Evolutionary conservation across 2,888 invertebrate species (phyloP).

Genomic region (Rhodophaea formosa): DNA sequence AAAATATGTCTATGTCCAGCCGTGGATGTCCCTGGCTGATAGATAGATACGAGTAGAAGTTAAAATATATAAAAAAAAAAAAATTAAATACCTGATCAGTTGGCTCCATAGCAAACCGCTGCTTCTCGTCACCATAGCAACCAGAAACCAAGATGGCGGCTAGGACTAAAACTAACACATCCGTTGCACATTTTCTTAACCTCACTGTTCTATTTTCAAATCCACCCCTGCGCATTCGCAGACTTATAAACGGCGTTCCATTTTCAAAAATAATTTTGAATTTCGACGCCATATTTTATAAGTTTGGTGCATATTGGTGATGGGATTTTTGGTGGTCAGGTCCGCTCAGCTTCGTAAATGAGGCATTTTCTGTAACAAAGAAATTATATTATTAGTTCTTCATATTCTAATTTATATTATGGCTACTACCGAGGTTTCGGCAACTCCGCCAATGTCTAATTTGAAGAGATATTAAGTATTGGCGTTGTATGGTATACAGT

Average conservation of each 20-base stretch:
- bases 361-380: conserved; percentile 53
- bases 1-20: too few relatives aligned
- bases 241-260: conserved; percentile 52
- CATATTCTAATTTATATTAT: too few relatives aligned
- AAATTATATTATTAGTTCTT: conserved; percentile 14
- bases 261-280: conserved; percentile 51
- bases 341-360: conserved; percentile 34
- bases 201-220: conserved; percentile 63
- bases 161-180: conserved; percentile 57
- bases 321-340: conserved; percentile 38
- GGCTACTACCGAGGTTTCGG: too few relatives aligned
- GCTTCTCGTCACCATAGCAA: conserved; percentile 79
- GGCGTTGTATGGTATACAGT: too few relatives aligned
- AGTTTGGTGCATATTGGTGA: conserved; percentile 64
- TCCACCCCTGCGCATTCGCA: conserved; percentile 55
- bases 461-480: too few relatives aligned
- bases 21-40: too few relatives aligned
- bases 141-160: conserved; percentile 50
- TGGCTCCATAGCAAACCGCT: conserved; percentile 95
- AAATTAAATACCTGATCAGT: conserved; percentile 83
- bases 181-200: conserved; percentile 45
- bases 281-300: conserved; percentile 63
- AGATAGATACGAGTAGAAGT: too few relatives aligned
- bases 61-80: background rate
- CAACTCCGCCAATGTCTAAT: too few relatives aligned